A percentile compares a stretch with the other conserved stretches of the same genome.
These are phyloP conservation scores for Rotaria magnacalcarata DNA, from an alignment of 2,888 invertebrate genomes.

Conservation along the genomic window DNA sequence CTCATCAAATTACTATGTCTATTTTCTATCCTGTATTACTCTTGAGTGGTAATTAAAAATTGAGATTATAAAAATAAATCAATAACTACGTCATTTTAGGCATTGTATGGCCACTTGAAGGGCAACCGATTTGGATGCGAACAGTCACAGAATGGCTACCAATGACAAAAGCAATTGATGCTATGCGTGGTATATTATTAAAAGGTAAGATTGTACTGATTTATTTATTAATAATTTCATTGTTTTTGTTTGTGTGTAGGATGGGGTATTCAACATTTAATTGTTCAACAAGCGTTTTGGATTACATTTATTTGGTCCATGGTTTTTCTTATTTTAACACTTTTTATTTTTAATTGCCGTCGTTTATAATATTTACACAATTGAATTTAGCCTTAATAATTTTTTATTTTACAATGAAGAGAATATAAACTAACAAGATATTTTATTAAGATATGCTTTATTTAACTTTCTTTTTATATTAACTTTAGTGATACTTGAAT, in stretches of 20 bases:
- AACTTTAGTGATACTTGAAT: no score
- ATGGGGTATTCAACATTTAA: background rate
- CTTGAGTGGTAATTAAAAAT: conserved; percentile 69
- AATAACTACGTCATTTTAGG: conserved; percentile 63
- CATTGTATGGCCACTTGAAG: conserved; percentile 92
- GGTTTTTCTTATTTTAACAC: background rate
- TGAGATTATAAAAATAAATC: background rate
- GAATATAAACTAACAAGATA: no score
- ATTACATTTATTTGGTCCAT: background rate
- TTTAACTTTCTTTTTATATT: no score
- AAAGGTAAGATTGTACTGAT: background rate
- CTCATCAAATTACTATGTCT: conserved; percentile 74
- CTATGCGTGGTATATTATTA: conserved; percentile 67
- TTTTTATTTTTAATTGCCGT: background rate
- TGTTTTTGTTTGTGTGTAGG: background rate
- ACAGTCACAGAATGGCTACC: conserved; percentile 69
- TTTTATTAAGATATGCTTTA: no score
- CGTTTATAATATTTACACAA: background rate
- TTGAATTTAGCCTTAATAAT: background rate
- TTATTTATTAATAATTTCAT: background rate
- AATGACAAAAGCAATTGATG: conserved; percentile 73
- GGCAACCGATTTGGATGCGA: conserved; percentile 79
- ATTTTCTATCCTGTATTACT: conserved; percentile 89
- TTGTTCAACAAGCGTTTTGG: background rate
- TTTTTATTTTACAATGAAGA: background rate